Evolutionary conservation across 1,140 invertebrate genomes (phyloP), one percentile per base, ranked within the genome.

Genomic region (Triops longicaudatus): DNA sequence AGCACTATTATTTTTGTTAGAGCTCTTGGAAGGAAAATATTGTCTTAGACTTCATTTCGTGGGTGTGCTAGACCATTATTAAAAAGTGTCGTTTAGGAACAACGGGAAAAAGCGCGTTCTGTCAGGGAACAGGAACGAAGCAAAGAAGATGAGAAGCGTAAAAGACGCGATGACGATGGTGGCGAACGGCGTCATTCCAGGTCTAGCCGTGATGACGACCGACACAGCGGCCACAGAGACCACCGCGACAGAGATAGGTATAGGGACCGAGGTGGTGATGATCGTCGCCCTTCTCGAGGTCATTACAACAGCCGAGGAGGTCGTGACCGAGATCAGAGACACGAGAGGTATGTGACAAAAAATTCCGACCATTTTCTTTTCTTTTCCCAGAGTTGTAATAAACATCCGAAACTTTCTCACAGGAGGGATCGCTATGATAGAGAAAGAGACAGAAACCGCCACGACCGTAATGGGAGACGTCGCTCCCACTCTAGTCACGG

Each of bases 91-190:
- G 7, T 44, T 31, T 17, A 77, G 76, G 76, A 77, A 41, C 42
- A 73, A 22, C 76, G 76, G 10, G 76, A 77, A 17, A 77, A 77
- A 42, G 76, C 76, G n/a, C 76, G 76, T 6, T 42, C 73, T 11
- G 72, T 41, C 22, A 31, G 76, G 22, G 76, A 77, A 77, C 37
- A 42, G 26, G 72, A 77, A 26, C 76, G 76, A 0, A 22, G 42
- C 12, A 72, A 73, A 44, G 76, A 77, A 42, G 72, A 77, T 22
- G 76, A 77, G 26, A 31, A 73, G 7, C 71, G 76, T 26, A 37
- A 72, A 2, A 31, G 76, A 26, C 71, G 76, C 6, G 63, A 77
- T 17, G 73, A 77, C 41, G 74, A 75, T 41, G 76, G 73, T 44
- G 27, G 63, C 22, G 50, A 63, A 73, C 26, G 76, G 3, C 76